Conservation (phyloP, 2,113 vertebrate genomes). For the Anarrhichthys ocellatus region DNA sequence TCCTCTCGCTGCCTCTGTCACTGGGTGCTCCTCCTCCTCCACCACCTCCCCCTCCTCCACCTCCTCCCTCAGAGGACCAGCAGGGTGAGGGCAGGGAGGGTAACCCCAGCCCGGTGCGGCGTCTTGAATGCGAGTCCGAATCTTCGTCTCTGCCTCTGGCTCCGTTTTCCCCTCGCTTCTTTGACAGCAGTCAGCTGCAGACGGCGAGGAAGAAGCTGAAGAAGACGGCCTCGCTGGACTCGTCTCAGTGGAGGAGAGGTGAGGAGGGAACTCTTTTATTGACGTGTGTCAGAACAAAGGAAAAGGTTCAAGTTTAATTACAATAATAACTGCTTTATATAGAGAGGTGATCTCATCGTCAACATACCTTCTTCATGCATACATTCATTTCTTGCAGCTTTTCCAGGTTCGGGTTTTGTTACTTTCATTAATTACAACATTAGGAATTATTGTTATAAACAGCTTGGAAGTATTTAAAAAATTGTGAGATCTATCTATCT, state of each 20-base stretch:
- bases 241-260: conserved; percentile 94
- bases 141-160: conserved; percentile 78
- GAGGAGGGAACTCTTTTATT: conserved; percentile 34
- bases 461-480: neutral
- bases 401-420: too few species aligned
- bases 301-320: neutral
- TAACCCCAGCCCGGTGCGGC: conserved; percentile 53
- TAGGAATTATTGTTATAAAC: too few species aligned
- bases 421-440: too few species aligned
- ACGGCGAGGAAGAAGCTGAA: conserved; percentile 94
- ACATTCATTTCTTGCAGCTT: too few species aligned
- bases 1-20: conserved; percentile 76
- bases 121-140: conserved; percentile 76
- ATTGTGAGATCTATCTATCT: neutral
- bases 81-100: conserved; percentile 68
- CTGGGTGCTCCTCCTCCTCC: conserved; percentile 72
- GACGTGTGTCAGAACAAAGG: neutral
- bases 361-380: neutral
- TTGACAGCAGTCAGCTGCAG: conserved; percentile 95
- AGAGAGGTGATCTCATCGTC: neutral
- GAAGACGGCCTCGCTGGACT: conserved; percentile 91
- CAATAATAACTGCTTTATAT: neutral
- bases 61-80: conserved; percentile 67
- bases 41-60: conserved; percentile 65
- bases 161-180: conserved; percentile 87